Conservation (phyloP, 2,888 invertebrate genomes). For the Rhagium mordax region DNA sequence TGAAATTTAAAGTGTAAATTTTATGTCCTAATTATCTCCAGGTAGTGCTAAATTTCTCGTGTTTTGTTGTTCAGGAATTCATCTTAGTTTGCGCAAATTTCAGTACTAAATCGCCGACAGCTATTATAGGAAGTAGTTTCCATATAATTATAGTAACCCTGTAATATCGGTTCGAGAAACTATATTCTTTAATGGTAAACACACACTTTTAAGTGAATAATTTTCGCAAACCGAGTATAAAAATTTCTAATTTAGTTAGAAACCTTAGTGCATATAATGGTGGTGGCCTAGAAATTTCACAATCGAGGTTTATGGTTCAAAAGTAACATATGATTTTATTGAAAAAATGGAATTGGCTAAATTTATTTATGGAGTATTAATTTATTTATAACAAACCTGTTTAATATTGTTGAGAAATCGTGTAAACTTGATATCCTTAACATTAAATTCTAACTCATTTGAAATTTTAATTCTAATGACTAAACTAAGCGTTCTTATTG, state of each 20-base stretch:
- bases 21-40: too few relatives aligned
- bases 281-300: slow-evolving; percentile 50
- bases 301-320: slow-evolving; percentile 53
- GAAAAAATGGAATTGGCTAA: slow-evolving; percentile 42
- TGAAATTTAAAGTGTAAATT: too few relatives aligned
- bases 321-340: slow-evolving; percentile 42
- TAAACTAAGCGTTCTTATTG: slow-evolving; percentile 32
- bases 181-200: not conserved
- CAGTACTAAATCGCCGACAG: not conserved
- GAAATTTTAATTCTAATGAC: slow-evolving; percentile 51
- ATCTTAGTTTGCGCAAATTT: too few relatives aligned
- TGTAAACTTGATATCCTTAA: slow-evolving; percentile 50
- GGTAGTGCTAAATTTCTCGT: too few relatives aligned
- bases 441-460: slow-evolving; percentile 51
- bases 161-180: not conserved
- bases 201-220: not conserved
- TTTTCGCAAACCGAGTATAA: slow-evolving; percentile 32
- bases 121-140: not conserved
- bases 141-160: not conserved
- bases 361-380: slow-evolving; percentile 41
- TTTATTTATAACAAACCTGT: slow-evolving; percentile 34
- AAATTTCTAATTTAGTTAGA: slow-evolving; percentile 38
- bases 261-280: slow-evolving; percentile 41
- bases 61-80: too few relatives aligned
- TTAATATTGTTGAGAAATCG: slow-evolving; percentile 32